phyloP scores from a whole-genome alignment of 2,888 invertebrate genomes.

The Phytoseiulus persimilis region DNA sequence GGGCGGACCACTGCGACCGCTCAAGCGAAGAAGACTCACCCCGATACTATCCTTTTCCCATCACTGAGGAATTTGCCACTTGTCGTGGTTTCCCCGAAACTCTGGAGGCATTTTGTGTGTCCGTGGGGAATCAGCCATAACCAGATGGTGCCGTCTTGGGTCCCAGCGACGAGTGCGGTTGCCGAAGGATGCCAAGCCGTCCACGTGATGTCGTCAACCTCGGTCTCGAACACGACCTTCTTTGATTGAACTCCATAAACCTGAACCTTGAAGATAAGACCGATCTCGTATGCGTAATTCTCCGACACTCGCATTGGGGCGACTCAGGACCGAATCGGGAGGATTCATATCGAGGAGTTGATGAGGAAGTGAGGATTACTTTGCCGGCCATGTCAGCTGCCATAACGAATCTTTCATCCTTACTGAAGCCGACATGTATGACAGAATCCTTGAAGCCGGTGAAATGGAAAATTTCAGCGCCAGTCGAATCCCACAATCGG shows the following conservation, averaged over 20 bases:
- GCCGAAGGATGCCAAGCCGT: slow-evolving; percentile 16
- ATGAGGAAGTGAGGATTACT: background rate
- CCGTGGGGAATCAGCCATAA: slow-evolving; percentile 25
- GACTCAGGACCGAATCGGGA: no score
- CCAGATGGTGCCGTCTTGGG: slow-evolving; percentile 21
- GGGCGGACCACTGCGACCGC: background rate
- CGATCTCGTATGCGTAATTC: background rate
- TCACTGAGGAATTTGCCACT: background rate
- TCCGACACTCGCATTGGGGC: no score
- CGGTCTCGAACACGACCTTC: background rate
- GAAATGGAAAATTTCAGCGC: background rate
- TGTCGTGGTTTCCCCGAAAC: slow-evolving; percentile 24
- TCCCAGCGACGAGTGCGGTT: slow-evolving; percentile 15
- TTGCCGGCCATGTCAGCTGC: slow-evolving; percentile 33
- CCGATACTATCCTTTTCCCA: background rate
- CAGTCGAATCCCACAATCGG: background rate
- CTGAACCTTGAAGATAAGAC: background rate
- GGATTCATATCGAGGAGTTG: no score
- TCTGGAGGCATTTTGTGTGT: background rate
- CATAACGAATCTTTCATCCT: slow-evolving; percentile 22
- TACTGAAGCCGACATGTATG: slow-evolving; percentile 9
- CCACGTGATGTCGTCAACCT: slow-evolving; percentile 32
- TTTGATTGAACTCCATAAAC: background rate
- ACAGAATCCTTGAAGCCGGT: slow-evolving; percentile 21
- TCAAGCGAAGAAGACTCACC: background rate